Evolutionary conservation across 1,140 invertebrate species (phyloP).

Genomic region (Cotesia typhae): DNA sequence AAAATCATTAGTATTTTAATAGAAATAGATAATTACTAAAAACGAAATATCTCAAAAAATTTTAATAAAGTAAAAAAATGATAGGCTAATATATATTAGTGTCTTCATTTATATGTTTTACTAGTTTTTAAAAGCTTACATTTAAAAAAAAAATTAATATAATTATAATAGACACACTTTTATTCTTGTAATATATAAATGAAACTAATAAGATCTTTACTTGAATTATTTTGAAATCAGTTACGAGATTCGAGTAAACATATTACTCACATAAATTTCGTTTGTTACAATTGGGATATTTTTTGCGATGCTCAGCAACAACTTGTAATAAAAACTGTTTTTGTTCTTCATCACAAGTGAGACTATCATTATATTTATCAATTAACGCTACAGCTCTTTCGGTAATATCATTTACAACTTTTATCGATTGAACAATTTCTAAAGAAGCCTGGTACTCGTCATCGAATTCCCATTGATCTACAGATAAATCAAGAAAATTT

Average conservation of each 20-base stretch:
- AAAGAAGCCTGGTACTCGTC: background rate
- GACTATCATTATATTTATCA: conserved; percentile 19
- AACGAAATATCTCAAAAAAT: conserved; percentile 11
- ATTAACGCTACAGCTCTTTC: conserved; percentile 28
- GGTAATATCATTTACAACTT: conserved; percentile 26
- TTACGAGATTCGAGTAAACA: too few species aligned
- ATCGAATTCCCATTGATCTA: conserved; percentile 14
- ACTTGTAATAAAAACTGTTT: conserved; percentile 27
- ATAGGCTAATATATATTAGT: background rate
- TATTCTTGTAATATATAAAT: too few species aligned
- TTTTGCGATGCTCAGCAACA: conserved; percentile 23
- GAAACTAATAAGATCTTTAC: too few species aligned
- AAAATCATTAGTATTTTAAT: conserved; percentile 18
- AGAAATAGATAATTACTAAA: conserved; percentile 19
- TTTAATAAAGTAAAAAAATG: background rate
- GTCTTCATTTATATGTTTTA: conserved; percentile 1
- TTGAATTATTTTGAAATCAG: too few species aligned
- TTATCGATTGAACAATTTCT: conserved; percentile 12
- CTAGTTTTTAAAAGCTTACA: background rate
- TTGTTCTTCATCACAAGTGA: conserved; percentile 33
- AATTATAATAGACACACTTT: too few species aligned
- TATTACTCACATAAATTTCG: conserved; percentile 17
- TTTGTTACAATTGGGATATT: conserved; percentile 33
- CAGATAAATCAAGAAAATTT: conserved; percentile 13
- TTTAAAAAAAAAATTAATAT: background rate